These are phyloP conservation scores for Cantharis rustica DNA, from an alignment of 2,888 invertebrate species.

Conservation along the genomic window DNA sequence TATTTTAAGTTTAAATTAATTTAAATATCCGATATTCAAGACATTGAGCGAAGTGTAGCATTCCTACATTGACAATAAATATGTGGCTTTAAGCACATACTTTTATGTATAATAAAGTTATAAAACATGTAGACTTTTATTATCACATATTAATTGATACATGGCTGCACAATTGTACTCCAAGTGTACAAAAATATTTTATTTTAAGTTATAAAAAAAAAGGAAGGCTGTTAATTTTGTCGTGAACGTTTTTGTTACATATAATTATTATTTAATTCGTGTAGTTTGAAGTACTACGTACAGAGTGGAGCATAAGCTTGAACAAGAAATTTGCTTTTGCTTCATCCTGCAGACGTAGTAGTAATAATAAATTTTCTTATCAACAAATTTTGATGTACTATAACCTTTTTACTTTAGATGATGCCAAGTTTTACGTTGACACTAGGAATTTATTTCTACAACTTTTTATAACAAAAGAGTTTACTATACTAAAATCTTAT, in stretches of 20 bases:
- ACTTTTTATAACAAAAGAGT: background rate
- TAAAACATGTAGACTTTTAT: conserved; percentile 5
- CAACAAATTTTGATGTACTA: too few species aligned
- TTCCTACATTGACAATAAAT: conserved; percentile 40
- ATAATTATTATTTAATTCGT: too few species aligned
- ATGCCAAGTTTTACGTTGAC: background rate
- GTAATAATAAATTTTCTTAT: background rate
- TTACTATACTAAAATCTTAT: background rate
- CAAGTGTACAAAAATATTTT: conserved; percentile 2
- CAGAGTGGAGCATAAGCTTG: too few species aligned
- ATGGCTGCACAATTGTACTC: background rate
- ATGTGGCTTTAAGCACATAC: conserved; percentile 32
- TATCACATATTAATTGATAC: conserved; percentile 1
- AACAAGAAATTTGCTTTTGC: background rate
- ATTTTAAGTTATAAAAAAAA: background rate
- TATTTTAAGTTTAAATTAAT: background rate
- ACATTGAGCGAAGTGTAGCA: conserved; percentile 9
- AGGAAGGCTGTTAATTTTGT: background rate
- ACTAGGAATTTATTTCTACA: background rate
- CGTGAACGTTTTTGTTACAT: too few species aligned
- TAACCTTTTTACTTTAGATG: background rate
- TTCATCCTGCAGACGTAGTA: background rate
- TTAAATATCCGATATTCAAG: conserved; percentile 21
- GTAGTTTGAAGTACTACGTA: too few species aligned
- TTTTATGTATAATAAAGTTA: conserved; percentile 23